Base-by-base conservation (phyloP, 2,888 invertebrate genomes). In the Chaetogeoica ovagalla region DNA sequence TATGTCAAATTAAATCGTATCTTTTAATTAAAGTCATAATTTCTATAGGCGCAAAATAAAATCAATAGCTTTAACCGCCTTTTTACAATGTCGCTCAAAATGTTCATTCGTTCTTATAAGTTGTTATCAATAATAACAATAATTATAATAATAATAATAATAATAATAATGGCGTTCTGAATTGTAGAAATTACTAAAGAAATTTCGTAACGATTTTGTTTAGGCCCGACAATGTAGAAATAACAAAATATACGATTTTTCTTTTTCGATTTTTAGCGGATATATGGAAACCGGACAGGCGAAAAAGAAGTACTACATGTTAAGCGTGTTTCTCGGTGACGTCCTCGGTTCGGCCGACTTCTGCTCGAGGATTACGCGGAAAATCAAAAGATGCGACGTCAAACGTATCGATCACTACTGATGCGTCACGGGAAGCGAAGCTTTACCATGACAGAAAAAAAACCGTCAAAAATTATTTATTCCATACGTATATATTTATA, bases 271-370 rank as follows among this genome's bases (percentile, higher is more conserved):
- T 82, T 76, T 55, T 81, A 84, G 83, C 55, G 81, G 82, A 63
- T 83, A 81, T 77, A 82, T 71, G 57, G 71, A 82, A 37, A 70
- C 82, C 59, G 81, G 69, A 19, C 37, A 48, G 84, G 90, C 90
- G 84, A 90, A 90, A 85, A 88, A 94, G 86, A 93, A 94, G 87
- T 92, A 92, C 87, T 94, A 94, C 86, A 88, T 95, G 59, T 90
- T 94, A 83, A 94, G 94, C 85, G 93, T 94, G 82, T 94, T 94
- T 87, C 88, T 95, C 81, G 94, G 94, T 48, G 93, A 95, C 87
- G 93, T 94, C 85, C 91, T 94, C 82, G 92, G 92, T 23, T 94
- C 94, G 81, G 91, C 93, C 19, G 90, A 89, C 84, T 89, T 95
- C 79, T 95, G 94, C 86, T 66, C 73, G 73, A 71, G 81, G 57